Evolutionary conservation across 37 sponge, comb jelly and placozoan species (phyloP), one percentile per base, ranked within the genome.

Genomic region (Geodia barretti): DNA sequence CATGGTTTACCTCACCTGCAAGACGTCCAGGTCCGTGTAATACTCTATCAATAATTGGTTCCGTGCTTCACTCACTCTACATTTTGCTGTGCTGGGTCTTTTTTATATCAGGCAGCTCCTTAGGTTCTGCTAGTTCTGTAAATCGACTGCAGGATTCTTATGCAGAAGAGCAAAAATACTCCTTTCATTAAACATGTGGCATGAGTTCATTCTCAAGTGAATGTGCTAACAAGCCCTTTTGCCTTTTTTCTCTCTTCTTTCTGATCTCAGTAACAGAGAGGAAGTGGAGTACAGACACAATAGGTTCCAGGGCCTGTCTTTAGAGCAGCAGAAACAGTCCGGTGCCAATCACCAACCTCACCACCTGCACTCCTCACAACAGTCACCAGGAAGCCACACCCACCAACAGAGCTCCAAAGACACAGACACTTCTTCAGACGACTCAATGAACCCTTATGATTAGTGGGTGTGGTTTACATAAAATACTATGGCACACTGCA

Each of bases 401-500:
- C 7, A 47, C 7, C 54, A 47, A 47, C 7, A 47, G 39, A 47
- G 54, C 54, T 7, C 7, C 7, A 47, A 19, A 23, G 65, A 68
- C 24, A 65, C 40, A 41, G 41, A 19, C 19, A 39, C 39, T 14
- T 72, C 73, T 29, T 82, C 82, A 62, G 73, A 62, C 1, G 78
- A 82, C 42, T 82, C 82, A 60, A 59, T 82, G 38, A 82, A 82
- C 47, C 82, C 82, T 24, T 82, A 82, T 40, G 82, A 82, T 39
- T 79, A 64, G 61, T 29, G 9, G 20, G 39, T 8, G 29, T 2
- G 3, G 11, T 20, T 58, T 58, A 58, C 19, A 20, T 58, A 19
- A 20, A 58, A 20, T 20, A 58, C 19, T 58, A 58, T n/a, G n/a
- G n/a, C n/a, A n/a, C n/a, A n/a, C n/a, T n/a, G n/a, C n/a, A n/a